phyloP scores from a whole-genome alignment of 2,888 invertebrate species.

The Macrophya alboannulata region DNA sequence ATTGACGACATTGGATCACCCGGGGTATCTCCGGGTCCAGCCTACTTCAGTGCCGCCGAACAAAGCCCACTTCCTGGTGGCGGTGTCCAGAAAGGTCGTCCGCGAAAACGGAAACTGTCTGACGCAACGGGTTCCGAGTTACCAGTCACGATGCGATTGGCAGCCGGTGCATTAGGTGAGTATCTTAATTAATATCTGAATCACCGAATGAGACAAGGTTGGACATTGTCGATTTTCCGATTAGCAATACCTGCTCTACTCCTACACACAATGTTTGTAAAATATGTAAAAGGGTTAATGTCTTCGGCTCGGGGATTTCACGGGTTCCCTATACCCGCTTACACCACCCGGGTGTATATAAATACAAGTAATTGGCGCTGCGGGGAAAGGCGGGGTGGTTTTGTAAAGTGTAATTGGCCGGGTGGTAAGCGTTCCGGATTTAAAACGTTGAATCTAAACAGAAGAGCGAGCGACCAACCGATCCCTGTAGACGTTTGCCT shows the following conservation, averaged over 20 bases:
- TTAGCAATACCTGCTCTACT: not conserved
- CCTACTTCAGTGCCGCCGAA: constrained; percentile 84
- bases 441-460: constrained; percentile 61
- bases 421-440: constrained; percentile 66
- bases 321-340: not conserved
- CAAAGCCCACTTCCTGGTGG: constrained; percentile 75
- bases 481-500: constrained; percentile 8
- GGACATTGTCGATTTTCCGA: not conserved
- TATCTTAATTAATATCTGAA: constrained; percentile 53
- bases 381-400: constrained; percentile 48
- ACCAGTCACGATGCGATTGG: constrained; percentile 87
- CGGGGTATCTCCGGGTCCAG: constrained; percentile 84
- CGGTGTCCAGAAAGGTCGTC: constrained; percentile 89
- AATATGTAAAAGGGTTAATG: constrained; percentile 1
- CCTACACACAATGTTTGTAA: not conserved
- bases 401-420: constrained; percentile 72
- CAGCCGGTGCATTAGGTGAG: constrained; percentile 87
- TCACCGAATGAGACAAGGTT: not conserved
- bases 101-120: constrained; percentile 89
- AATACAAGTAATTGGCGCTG: constrained; percentile 54
- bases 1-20: constrained; percentile 83
- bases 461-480: not conserved
- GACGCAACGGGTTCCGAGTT: constrained; percentile 82
- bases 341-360: constrained; percentile 23
- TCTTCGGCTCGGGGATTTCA: not conserved